Evolutionary conservation across 2,888 invertebrate genomes (phyloP).

Genomic region (Oligia fasciuncula): DNA sequence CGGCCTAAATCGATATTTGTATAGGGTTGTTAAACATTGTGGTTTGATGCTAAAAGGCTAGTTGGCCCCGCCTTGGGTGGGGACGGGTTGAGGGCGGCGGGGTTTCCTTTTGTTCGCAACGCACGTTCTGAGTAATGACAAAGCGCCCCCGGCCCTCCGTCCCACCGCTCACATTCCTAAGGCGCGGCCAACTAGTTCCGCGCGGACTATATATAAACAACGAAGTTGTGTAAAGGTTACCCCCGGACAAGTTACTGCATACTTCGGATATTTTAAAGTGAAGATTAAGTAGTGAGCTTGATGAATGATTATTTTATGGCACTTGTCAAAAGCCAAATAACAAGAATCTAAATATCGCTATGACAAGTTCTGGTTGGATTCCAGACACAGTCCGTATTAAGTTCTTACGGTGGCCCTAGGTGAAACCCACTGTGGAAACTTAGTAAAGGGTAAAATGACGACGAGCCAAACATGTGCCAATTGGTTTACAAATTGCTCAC

Average conservation of each 20-base stretch:
- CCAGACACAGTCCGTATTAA: not conserved
- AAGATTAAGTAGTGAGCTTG: not conserved
- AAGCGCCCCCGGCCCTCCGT: no score
- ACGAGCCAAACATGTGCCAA: constrained; percentile 1
- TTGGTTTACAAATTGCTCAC: constrained; percentile 10
- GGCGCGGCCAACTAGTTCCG: no score
- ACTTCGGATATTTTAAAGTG: not conserved
- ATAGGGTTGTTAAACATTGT: constrained; percentile 46
- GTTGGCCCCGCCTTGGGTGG: no score
- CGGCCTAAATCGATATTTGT: constrained; percentile 67
- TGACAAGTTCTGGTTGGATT: not conserved
- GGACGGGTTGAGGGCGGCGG: no score
- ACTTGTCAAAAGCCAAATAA: not conserved
- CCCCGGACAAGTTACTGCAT: not conserved
- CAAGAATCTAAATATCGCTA: not conserved
- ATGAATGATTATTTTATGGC: constrained; percentile 3
- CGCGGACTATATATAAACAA: not conserved
- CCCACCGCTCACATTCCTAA: no score
- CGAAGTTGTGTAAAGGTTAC: constrained; percentile 32
- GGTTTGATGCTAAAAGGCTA: not conserved
- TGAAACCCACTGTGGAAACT: not conserved
- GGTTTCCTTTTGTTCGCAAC: no score
- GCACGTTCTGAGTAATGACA: no score
- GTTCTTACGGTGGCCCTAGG: not conserved
- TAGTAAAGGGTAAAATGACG: not conserved